Evolutionary conservation across 2,888 invertebrate species (phyloP).

Genomic region (Mermis nigrescens): DNA sequence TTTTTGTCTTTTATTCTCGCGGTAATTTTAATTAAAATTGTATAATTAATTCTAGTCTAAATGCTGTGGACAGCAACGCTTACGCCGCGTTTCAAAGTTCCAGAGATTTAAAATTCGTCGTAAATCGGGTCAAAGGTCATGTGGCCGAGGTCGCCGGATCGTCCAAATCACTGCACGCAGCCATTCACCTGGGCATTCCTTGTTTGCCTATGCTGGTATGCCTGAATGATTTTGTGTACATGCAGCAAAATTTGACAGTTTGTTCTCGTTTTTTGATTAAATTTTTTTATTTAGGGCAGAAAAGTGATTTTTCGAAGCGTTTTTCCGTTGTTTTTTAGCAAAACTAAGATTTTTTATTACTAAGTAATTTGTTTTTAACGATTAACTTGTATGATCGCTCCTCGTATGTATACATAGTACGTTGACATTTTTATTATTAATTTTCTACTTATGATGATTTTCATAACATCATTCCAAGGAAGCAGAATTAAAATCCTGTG

Average conservation of each 20-base stretch:
- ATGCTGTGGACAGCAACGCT: constrained; percentile 66
- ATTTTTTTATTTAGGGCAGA: no score
- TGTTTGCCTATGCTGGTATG: constrained; percentile 66
- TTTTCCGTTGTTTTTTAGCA: no score
- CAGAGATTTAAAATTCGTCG: constrained; percentile 53
- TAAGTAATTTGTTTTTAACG: no score
- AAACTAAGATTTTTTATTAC: no score
- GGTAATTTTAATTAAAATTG: background rate
- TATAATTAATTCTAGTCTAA: constrained; percentile 39
- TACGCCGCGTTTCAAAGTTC: constrained; percentile 71
- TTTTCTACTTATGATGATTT: no score
- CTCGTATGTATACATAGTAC: no score
- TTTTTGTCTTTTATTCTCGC: background rate
- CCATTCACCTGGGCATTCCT: constrained; percentile 61
- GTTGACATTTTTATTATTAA: no score
- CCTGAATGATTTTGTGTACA: background rate
- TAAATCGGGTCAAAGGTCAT: constrained; percentile 41
- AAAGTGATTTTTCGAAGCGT: no score
- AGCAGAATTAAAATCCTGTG: no score
- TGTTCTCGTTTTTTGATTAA: no score
- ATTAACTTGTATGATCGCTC: no score
- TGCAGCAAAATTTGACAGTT: background rate
- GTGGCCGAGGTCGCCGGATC: background rate
- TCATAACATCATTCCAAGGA: no score
- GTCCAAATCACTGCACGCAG: constrained; percentile 30